Percentiles rank a stretch among this genome's conserved stretches.
Evolutionary conservation across 2,113 vertebrate genomes (phyloP).

Genomic region (Pedetes capensis): DNA sequence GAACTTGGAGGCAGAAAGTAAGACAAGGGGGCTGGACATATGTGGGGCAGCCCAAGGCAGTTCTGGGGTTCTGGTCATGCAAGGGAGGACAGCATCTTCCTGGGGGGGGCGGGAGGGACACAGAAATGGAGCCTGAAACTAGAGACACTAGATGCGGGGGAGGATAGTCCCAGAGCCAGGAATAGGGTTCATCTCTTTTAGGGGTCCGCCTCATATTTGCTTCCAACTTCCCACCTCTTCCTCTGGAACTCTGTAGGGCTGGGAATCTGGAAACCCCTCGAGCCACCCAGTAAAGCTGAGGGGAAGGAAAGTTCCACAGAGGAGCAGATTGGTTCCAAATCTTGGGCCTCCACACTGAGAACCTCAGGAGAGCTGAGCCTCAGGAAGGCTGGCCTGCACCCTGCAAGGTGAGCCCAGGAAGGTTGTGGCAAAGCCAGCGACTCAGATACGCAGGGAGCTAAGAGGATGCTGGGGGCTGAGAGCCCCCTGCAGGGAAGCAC

Average conservation of each 20-base stretch:
- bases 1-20: background rate
- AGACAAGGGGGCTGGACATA: background rate
- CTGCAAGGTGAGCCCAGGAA: background rate
- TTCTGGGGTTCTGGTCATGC: background rate
- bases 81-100: background rate
- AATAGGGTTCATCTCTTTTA: background rate
- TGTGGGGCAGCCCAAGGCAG: background rate
- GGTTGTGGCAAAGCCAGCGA: background rate
- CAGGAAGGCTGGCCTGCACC: background rate
- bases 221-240: background rate
- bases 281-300: background rate
- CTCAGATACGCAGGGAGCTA: background rate
- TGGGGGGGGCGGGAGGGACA: background rate
- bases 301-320: background rate
- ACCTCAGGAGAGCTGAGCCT: background rate
- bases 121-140: background rate
- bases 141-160: accelerated
- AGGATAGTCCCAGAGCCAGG: background rate
- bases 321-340: background rate
- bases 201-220: background rate
- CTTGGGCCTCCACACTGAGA: background rate
- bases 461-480: background rate
- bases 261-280: background rate
- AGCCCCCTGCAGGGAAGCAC: background rate
- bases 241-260: background rate